Conservation (phyloP, 2,888 invertebrate genomes). For the Gisinianus flammeolus region DNA sequence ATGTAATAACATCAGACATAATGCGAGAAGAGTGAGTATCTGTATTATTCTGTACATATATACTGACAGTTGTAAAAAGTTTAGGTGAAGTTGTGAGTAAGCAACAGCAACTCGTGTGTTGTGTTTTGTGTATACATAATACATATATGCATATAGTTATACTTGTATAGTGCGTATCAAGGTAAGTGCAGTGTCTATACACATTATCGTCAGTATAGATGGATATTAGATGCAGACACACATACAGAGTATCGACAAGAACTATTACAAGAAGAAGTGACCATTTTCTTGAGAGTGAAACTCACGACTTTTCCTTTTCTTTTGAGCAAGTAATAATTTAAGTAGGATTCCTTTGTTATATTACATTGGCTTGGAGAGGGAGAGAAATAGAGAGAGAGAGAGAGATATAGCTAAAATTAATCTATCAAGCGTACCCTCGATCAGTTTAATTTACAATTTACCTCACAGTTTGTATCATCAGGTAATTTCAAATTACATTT, state of each 20-base stretch:
- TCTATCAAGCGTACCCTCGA: neutral
- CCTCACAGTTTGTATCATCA: neutral
- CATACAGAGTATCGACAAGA: too few relatives aligned
- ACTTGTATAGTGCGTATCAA: neutral
- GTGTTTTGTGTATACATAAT: neutral
- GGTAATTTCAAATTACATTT: too few relatives aligned
- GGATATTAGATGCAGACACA: neutral
- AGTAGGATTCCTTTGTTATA: neutral
- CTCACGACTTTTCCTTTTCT: constrained; percentile 16
- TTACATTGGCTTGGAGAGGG: neutral
- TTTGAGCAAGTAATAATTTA: neutral
- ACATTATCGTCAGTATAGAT: neutral
- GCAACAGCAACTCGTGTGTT: neutral
- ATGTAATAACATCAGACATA: neutral
- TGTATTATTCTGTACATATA: neutral
- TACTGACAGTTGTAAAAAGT: neutral
- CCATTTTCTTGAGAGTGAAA: constrained; percentile 18
- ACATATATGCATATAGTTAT: neutral
- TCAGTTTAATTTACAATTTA: neutral
- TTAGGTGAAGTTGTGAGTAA: neutral
- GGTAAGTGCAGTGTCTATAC: neutral
- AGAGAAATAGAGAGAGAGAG: neutral
- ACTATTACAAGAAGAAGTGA: neutral
- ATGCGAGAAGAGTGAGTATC: neutral
- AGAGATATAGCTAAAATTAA: neutral